Conservation (phyloP, 2,888 invertebrate genomes). For the Lepeophtheirus nordmannii region DNA sequence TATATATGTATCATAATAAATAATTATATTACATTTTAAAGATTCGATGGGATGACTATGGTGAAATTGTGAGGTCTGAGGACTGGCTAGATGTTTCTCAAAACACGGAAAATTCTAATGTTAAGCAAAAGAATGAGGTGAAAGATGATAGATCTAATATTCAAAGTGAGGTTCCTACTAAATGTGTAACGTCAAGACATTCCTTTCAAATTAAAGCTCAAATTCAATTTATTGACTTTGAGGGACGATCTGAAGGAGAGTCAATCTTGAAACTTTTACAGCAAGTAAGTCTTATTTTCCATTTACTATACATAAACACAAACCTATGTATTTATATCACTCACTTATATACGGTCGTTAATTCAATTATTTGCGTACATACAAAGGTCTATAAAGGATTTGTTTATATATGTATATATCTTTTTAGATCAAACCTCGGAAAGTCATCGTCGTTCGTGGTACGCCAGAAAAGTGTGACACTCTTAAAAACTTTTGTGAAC, state of each 20-base stretch:
- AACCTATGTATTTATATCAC: no score
- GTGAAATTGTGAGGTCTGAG: slow-evolving; percentile 60
- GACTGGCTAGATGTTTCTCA: slow-evolving; percentile 25
- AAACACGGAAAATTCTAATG: background rate
- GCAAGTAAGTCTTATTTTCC: slow-evolving; percentile 37
- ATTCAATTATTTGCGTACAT: no score
- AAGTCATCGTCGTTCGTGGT: slow-evolving; percentile 63
- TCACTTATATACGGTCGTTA: no score
- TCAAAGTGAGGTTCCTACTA: slow-evolving; percentile 67
- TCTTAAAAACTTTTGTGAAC: slow-evolving; percentile 49
- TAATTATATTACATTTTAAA: background rate
- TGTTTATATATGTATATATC: background rate
- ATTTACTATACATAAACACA: slow-evolving; percentile 33
- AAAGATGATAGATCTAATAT: slow-evolving; percentile 49
- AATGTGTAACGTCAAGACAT: slow-evolving; percentile 59
- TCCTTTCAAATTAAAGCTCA: slow-evolving; percentile 64
- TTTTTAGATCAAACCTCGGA: slow-evolving; percentile 50
- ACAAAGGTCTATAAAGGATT: no score
- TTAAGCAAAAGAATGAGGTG: slow-evolving; percentile 14
- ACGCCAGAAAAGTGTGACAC: slow-evolving; percentile 49
- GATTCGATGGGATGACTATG: slow-evolving; percentile 61
- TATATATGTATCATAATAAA: background rate
- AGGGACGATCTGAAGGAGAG: slow-evolving; percentile 56
- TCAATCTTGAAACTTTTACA: slow-evolving; percentile 56
- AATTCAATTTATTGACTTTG: slow-evolving; percentile 88